These are phyloP conservation scores for Thecophora atra DNA, from an alignment of 2,888 invertebrate species.

Conservation along the genomic window DNA sequence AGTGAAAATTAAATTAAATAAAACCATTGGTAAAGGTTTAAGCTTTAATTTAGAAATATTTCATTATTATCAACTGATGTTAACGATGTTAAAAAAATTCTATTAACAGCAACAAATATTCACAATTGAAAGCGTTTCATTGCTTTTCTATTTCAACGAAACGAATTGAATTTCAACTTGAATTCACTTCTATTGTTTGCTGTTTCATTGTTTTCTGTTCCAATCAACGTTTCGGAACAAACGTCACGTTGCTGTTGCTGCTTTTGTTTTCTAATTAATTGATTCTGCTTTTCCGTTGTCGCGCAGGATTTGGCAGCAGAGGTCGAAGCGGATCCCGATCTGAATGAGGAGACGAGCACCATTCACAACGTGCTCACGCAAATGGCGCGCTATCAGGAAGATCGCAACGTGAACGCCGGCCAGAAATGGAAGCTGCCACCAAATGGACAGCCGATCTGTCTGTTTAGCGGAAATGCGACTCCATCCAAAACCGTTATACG, in stretches of 20 bases:
- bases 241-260: too few relatives aligned
- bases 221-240: too few relatives aligned
- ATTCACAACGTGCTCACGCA: conserved; percentile 76
- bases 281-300: too few relatives aligned
- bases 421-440: conserved; percentile 78
- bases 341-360: conserved; percentile 75
- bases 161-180: neutral
- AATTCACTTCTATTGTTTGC: neutral
- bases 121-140: too few relatives aligned
- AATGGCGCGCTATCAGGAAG: conserved; percentile 71
- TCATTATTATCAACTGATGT: too few relatives aligned
- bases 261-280: too few relatives aligned
- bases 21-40: too few relatives aligned
- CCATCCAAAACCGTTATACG: conserved; percentile 71
- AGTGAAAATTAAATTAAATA: too few relatives aligned
- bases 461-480: conserved; percentile 71
- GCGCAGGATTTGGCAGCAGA: conserved; percentile 74
- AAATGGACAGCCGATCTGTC: conserved; percentile 75
- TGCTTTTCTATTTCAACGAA: neutral
- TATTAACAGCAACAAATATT: too few relatives aligned
- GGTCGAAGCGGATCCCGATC: conserved; percentile 74
- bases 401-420: conserved; percentile 70
- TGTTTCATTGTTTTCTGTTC: neutral
- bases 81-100: too few relatives aligned
- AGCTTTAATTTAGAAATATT: too few relatives aligned